Evolutionary conservation across 37 sponge, comb jelly and placozoan species (phyloP).

Genomic region (Ephydatia muelleri): DNA sequence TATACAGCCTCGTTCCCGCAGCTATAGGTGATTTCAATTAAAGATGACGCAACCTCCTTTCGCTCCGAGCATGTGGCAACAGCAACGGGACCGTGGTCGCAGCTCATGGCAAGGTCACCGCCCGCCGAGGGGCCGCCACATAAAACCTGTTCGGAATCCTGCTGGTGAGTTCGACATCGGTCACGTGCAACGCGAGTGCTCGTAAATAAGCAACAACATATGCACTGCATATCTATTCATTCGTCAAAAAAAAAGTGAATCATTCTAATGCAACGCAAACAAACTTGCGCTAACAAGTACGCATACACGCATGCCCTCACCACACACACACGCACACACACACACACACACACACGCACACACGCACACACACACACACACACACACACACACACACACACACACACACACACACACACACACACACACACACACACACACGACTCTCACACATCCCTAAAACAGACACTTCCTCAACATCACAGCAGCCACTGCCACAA

Average conservation of each 20-base stretch:
- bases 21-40: not conserved
- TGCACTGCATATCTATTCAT: too few relatives aligned
- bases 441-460: too few relatives aligned
- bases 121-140: not conserved
- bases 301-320: too few relatives aligned
- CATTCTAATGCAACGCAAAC: too few relatives aligned
- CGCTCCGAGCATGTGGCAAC: not conserved
- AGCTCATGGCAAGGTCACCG: not conserved
- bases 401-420: too few relatives aligned
- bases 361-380: too few relatives aligned
- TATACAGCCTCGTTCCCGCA: not conserved
- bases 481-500: conserved; percentile 14
- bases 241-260: too few relatives aligned
- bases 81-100: not conserved
- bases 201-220: too few relatives aligned
- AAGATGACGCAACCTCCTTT: not conserved
- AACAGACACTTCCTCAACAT: not conserved
- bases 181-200: not conserved
- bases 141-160: not conserved
- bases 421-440: not conserved
- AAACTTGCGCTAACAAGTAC: too few relatives aligned
- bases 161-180: not conserved
- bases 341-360: not conserved
- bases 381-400: too few relatives aligned
- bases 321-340: not conserved